phyloP scores from a whole-genome alignment of 2,888 invertebrate genomes.

The Melikaiella ostensackeni region DNA sequence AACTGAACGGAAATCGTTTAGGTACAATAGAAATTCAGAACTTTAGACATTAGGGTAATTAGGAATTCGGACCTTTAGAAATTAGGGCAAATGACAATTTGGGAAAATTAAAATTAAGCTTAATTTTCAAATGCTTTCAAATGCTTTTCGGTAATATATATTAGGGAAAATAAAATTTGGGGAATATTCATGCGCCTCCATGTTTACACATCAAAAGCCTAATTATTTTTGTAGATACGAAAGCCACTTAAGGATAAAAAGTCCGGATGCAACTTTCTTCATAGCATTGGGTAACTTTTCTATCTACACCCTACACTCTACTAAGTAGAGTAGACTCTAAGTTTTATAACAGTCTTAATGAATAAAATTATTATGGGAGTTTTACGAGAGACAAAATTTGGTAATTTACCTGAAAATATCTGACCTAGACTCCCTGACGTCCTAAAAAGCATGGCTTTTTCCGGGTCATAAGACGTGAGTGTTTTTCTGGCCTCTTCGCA shows the following conservation, averaged over 20 bases:
- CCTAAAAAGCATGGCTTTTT: slow-evolving; percentile 61
- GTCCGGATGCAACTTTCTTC: background rate
- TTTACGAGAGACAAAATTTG: slow-evolving; percentile 33
- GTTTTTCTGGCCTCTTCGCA: slow-evolving; percentile 64
- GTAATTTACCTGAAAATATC: slow-evolving; percentile 60
- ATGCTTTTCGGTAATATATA: too few species aligned
- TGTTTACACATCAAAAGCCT: background rate
- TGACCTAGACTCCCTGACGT: slow-evolving; percentile 60
- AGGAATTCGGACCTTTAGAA: too few species aligned
- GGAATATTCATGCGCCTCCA: too few species aligned
- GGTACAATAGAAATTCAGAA: too few species aligned
- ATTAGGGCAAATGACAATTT: too few species aligned
- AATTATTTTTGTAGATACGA: background rate
- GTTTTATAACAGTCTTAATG: too few species aligned
- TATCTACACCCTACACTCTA: background rate
- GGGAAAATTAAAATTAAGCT: too few species aligned
- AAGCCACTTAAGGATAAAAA: background rate
- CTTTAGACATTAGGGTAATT: too few species aligned
- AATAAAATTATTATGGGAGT: background rate
- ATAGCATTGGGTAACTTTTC: background rate
- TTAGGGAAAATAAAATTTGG: too few species aligned
- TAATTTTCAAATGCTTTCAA: too few species aligned
- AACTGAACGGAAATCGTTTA: too few species aligned
- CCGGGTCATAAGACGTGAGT: slow-evolving; percentile 66
- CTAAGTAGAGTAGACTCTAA: too few species aligned